A percentile compares a stretch with the other conserved stretches of the same genome.
These are phyloP conservation scores for Sebastes dallii DNA, from an alignment of 2,797 vertebrate genomes.

Conservation along the genomic window DNA sequence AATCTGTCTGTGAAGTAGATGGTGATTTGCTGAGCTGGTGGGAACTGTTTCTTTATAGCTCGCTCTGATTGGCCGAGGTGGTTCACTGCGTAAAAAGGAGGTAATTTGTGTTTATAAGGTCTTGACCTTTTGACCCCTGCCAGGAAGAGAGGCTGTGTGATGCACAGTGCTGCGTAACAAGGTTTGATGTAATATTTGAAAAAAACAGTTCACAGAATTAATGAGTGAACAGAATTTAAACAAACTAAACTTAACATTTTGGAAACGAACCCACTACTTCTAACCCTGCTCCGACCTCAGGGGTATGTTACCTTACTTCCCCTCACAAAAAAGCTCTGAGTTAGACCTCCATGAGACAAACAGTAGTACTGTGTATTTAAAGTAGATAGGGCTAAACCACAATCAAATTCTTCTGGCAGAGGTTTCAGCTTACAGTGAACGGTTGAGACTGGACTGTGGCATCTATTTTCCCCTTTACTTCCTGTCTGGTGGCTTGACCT, in stretches of 20 bases:
- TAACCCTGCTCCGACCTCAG: slow-evolving; percentile 14
- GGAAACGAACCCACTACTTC: not conserved
- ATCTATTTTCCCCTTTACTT: not conserved
- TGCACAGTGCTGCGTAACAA: not conserved
- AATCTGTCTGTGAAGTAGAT: not conserved
- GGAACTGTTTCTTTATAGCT: not conserved
- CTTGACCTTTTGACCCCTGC: slow-evolving; percentile 8
- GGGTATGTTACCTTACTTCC: not conserved
- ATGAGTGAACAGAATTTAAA: too few species aligned
- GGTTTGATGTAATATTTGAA: too few species aligned
- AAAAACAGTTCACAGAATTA: too few species aligned
- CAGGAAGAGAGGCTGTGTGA: not conserved
- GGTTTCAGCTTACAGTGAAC: not conserved
- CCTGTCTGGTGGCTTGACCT: not conserved
- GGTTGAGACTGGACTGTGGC: not conserved
- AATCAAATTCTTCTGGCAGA: not conserved
- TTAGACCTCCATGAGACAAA: not conserved
- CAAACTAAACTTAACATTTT: not conserved
- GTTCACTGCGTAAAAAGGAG: slow-evolving; percentile 1
- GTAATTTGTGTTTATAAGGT: slow-evolving; percentile 26
- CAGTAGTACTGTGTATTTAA: not conserved
- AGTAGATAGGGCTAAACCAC: slow-evolving; percentile 14
- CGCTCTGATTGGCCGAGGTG: not conserved
- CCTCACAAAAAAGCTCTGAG: not conserved
- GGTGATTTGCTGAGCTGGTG: not conserved